phyloP scores from a whole-genome alignment of 92 coral and sea anemone species.

The Montipora capitata region DNA sequence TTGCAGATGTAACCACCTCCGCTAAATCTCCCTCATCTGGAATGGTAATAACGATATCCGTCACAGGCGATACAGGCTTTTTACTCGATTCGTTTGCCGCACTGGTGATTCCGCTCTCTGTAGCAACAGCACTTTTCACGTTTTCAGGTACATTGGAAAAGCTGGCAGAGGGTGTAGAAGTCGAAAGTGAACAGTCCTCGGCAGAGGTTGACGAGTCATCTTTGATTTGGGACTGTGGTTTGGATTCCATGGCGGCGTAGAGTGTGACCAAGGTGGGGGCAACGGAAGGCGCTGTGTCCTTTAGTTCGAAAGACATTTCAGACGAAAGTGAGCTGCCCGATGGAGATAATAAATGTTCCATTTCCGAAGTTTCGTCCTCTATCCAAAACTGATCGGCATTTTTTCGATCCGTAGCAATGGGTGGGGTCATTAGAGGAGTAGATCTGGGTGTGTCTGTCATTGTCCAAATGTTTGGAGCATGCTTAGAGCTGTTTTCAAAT shows the following conservation, averaged over 20 bases:
- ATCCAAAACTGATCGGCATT: background rate
- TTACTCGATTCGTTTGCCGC: slow-evolving; percentile 19
- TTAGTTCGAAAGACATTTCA: background rate
- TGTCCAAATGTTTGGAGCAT: slow-evolving; percentile 16
- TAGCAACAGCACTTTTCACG: background rate
- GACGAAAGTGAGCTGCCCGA: background rate
- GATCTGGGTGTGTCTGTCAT: slow-evolving; percentile 7
- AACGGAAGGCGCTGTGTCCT: background rate
- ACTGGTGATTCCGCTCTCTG: background rate
- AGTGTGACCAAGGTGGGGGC: background rate
- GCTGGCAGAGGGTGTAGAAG: background rate
- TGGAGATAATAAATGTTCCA: background rate
- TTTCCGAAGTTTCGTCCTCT: slow-evolving; percentile 9
- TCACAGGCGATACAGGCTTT: slow-evolving; percentile 1
- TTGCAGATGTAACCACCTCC: background rate
- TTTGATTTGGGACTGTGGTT: background rate
- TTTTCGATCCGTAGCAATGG: background rate
- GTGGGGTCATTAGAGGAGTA: slow-evolving; percentile 8
- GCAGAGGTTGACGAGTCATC: background rate
- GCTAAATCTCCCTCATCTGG: background rate
- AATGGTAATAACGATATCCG: background rate
- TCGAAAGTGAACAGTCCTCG: background rate
- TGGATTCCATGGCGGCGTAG: background rate
- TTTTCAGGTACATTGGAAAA: background rate
- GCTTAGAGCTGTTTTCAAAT: background rate